Percentiles rank a stretch among this genome's conserved stretches.
These are phyloP conservation scores for Corvus hawaiiensis DNA, from an alignment of 2,113 vertebrate genomes.

Conservation along the genomic window DNA sequence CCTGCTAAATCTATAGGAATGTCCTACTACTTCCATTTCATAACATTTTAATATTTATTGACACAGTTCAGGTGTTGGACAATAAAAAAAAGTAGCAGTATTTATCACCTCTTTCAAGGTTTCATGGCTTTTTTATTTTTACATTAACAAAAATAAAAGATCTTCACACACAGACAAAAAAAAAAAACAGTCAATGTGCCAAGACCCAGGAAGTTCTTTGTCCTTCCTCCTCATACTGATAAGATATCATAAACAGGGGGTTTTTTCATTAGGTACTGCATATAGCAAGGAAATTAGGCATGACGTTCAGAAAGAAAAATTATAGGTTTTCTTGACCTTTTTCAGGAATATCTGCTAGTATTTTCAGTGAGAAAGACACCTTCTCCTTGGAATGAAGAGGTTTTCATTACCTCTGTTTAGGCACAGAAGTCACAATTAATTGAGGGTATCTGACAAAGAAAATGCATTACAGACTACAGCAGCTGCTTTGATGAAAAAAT, in stretches of 20 bases:
- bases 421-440: not conserved
- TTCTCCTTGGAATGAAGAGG: not conserved
- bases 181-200: not conserved
- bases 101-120: not conserved
- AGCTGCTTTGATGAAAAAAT: not conserved
- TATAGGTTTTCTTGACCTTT: not conserved
- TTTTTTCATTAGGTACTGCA: rapidly evolving
- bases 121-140: not conserved
- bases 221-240: not conserved
- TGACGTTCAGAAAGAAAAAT: not conserved
- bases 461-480: not conserved
- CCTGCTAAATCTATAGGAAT: not conserved
- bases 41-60: not conserved
- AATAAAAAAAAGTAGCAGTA: not conserved
- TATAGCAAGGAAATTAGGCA: not conserved
- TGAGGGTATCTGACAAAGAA: not conserved
- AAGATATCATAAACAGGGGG: not conserved
- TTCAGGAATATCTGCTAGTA: not conserved
- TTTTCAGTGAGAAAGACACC: not conserved
- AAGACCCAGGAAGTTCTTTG: not conserved
- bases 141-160: not conserved
- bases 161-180: not conserved
- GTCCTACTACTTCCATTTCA: not conserved
- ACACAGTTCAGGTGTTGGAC: not conserved
- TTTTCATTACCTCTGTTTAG: not conserved